Conservation (phyloP, 2,113 vertebrate species). For the Pterocles gutturalis region DNA sequence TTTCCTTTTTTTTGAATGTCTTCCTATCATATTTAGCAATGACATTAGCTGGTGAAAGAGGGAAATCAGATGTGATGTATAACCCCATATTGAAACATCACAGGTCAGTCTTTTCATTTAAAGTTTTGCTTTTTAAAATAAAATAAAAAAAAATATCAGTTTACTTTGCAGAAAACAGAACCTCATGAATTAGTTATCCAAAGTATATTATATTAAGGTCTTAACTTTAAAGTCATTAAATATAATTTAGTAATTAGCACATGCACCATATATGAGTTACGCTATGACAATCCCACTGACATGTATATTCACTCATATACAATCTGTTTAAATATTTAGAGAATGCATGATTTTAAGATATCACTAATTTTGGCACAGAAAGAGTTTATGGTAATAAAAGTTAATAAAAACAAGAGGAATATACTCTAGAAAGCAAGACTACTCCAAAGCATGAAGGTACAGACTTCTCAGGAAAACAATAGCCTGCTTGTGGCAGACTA, state of each 20-base stretch:
- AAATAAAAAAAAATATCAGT: rapidly evolving
- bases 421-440: conserved; percentile 30
- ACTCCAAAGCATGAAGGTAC: conserved; percentile 31
- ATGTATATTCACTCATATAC: neutral
- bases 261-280: neutral
- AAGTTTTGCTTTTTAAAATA: neutral
- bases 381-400: neutral
- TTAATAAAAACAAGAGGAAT: neutral
- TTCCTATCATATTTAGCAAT: neutral
- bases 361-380: neutral
- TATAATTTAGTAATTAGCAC: neutral
- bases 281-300: neutral
- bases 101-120: neutral
- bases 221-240: neutral
- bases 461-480: conserved; percentile 33
- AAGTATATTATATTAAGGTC: neutral
- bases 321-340: neutral
- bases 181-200: neutral
- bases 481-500: conserved; percentile 45
- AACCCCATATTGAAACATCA: neutral
- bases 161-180: neutral
- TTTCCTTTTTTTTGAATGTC: neutral
- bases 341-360: neutral
- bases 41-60: neutral
- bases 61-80: neutral